These are phyloP conservation scores for Drosophila anomalipes DNA, from an alignment of 2,888 invertebrate genomes.

Conservation along the genomic window DNA sequence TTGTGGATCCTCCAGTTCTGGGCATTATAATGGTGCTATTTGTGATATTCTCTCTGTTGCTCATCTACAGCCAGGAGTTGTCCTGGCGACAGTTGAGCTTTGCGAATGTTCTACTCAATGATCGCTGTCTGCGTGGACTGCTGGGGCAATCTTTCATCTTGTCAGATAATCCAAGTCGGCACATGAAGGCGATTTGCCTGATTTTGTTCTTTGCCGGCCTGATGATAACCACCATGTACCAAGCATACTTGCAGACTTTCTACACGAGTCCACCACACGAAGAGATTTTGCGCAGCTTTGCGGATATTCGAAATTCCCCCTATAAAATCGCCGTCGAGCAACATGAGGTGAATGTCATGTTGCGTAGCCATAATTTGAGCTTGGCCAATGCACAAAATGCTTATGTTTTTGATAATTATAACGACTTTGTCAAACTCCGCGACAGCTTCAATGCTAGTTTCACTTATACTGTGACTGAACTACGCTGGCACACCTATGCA, in stretches of 20 bases:
- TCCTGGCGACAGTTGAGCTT: slow-evolving; percentile 22
- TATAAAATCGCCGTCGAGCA: slow-evolving; percentile 7
- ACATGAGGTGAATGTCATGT: slow-evolving; percentile 2
- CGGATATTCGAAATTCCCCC: slow-evolving; percentile 23
- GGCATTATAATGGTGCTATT: too few species aligned
- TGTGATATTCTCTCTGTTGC: too few species aligned
- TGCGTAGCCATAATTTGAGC: neutral
- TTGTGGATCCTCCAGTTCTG: too few species aligned
- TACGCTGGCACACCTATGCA: slow-evolving; percentile 50
- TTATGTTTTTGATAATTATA: slow-evolving; percentile 15
- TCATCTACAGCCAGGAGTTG: too few species aligned
- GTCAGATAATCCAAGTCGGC: slow-evolving; percentile 17
- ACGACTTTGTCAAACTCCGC: slow-evolving; percentile 22
- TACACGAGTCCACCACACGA: slow-evolving; percentile 46
- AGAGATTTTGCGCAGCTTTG: slow-evolving; percentile 5
- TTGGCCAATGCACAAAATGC: neutral
- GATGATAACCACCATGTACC: slow-evolving; percentile 69
- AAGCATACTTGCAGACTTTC: slow-evolving; percentile 57
- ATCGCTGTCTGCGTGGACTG: slow-evolving; percentile 64
- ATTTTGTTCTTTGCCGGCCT: slow-evolving; percentile 63
- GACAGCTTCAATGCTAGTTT: slow-evolving; percentile 51
- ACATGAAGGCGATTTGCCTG: slow-evolving; percentile 46
- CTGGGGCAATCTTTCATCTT: slow-evolving; percentile 66
- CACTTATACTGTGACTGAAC: slow-evolving; percentile 36
- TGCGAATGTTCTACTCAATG: slow-evolving; percentile 58